Conservation (phyloP, 2,113 vertebrate genomes). For the Sprattus sprattus region DNA sequence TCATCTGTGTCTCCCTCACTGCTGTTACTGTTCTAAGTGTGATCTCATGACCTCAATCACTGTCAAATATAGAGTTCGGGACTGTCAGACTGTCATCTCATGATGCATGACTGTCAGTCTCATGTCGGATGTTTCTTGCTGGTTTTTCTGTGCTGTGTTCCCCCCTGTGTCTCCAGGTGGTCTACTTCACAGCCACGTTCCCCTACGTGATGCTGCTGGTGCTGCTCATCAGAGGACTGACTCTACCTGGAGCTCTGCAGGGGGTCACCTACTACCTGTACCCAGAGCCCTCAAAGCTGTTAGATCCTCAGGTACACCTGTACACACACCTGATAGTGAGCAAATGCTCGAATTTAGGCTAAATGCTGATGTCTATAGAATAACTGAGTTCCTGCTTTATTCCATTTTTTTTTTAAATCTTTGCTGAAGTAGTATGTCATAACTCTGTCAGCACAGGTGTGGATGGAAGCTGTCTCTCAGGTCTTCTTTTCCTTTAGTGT, state of each 20-base stretch:
- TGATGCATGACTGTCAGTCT: background rate
- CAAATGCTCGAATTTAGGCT: no score
- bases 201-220: conserved; percentile 71
- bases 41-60: conserved; percentile 15
- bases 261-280: conserved; percentile 71
- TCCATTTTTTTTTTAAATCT: no score
- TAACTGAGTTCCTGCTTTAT: no score
- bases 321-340: background rate
- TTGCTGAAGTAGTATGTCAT: background rate
- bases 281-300: conserved; percentile 63
- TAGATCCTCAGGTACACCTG: conserved; percentile 63
- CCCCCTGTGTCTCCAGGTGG: conserved; percentile 58
- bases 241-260: conserved; percentile 69
- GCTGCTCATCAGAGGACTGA: conserved; percentile 69
- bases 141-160: background rate
- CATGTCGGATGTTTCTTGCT: background rate
- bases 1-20: background rate
- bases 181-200: conserved; percentile 76
- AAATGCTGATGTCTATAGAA: no score
- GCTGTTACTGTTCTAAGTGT: background rate
- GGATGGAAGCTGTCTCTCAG: conserved; percentile 74
- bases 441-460: conserved; percentile 60
- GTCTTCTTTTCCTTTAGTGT: conserved; percentile 72
- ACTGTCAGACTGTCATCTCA: no score
- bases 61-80: background rate